Percentiles rank a stretch among this genome's conserved stretches.
phyloP scores from a whole-genome alignment of 2,888 invertebrate species.

The Thymelicus acteon region DNA sequence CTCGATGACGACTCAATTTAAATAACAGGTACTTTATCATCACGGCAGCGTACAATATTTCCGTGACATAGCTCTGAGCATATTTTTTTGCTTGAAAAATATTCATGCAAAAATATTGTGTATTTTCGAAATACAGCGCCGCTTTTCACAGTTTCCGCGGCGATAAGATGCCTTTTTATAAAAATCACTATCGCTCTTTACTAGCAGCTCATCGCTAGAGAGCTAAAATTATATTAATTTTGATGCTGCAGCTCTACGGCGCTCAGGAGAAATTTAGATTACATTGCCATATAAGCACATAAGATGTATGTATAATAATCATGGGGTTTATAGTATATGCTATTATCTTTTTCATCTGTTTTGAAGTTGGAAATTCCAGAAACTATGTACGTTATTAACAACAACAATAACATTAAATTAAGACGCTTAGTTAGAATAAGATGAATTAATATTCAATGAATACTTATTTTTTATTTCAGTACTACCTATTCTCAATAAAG shows the following conservation, averaged over 20 bases:
- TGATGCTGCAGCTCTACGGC: not conserved
- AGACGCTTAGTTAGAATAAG: no score
- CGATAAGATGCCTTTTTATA: slow-evolving; percentile 19
- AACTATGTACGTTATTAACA: no score
- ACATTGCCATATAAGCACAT: no score
- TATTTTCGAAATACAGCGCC: slow-evolving; percentile 16
- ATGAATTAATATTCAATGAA: not conserved
- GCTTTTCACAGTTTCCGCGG: slow-evolving; percentile 22
- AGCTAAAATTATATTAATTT: slow-evolving; percentile 13
- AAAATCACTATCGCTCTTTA: slow-evolving; percentile 19
- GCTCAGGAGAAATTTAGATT: not conserved
- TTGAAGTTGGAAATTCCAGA: no score
- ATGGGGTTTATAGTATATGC: no score
- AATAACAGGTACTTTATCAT: slow-evolving; percentile 29
- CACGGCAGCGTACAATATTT: slow-evolving; percentile 19
- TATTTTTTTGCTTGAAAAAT: slow-evolving; percentile 16
- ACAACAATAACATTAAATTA: no score
- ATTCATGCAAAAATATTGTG: slow-evolving; percentile 21
- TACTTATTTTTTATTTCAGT: not conserved
- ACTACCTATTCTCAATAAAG: not conserved
- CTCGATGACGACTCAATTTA: slow-evolving; percentile 33
- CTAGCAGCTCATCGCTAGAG: slow-evolving; percentile 8
- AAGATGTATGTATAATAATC: no score
- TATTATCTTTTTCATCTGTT: no score
- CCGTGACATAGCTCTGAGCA: slow-evolving; percentile 16